Evolutionary conservation across 2,888 invertebrate genomes (phyloP).

Genomic region (Eurytoma californica): DNA sequence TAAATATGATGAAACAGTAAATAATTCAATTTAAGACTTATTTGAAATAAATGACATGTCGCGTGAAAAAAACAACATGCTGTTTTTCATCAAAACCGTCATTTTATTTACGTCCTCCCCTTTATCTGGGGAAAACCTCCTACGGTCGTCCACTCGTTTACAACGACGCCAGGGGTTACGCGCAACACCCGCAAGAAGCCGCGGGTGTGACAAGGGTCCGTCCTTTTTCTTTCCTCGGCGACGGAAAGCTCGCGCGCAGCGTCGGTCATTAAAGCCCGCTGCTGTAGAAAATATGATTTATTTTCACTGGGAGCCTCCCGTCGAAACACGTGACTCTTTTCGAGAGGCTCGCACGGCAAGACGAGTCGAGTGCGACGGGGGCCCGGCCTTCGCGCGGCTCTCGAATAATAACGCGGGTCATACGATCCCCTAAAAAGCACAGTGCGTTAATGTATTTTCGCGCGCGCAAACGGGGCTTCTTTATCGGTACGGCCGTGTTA

Average conservation of each 20-base stretch:
- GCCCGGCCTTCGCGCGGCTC: not conserved
- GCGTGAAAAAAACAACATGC: too few relatives aligned
- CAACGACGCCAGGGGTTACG: not conserved
- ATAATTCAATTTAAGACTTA: too few relatives aligned
- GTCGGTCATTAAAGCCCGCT: not conserved
- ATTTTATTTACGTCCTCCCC: not conserved
- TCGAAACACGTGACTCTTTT: conserved; percentile 40
- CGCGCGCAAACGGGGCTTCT: not conserved
- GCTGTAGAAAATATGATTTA: conserved; percentile 42
- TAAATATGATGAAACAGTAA: too few relatives aligned
- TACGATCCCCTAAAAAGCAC: conserved; percentile 12
- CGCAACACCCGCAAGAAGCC: not conserved
- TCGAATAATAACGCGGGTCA: conserved; percentile 30
- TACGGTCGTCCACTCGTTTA: not conserved
- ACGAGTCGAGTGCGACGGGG: not conserved
- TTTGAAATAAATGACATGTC: too few relatives aligned
- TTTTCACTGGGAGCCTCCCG: conserved; percentile 34
- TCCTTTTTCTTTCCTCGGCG: not conserved
- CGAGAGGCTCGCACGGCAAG: not conserved
- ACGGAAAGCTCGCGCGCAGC: conserved; percentile 1
- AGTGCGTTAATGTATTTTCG: conserved; percentile 18
- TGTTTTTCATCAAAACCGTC: not conserved
- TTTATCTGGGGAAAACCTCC: not conserved
- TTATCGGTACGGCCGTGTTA: too few relatives aligned
- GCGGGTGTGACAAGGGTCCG: not conserved